These are phyloP conservation scores for Chionodraco myersi DNA, from an alignment of 2,113 vertebrate genomes.

Conservation along the genomic window DNA sequence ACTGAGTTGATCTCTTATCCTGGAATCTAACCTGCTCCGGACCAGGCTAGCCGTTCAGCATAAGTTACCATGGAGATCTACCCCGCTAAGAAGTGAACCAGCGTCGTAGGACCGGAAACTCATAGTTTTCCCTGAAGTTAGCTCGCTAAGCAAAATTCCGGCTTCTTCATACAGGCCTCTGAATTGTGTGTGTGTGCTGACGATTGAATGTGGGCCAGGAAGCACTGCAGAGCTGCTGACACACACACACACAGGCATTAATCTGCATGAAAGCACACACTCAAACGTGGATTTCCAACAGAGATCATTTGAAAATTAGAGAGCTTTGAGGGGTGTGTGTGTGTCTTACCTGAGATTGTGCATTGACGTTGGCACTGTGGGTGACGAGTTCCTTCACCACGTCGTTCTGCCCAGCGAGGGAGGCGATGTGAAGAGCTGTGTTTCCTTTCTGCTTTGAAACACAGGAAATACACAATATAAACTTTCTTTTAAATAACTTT, in stretches of 20 bases:
- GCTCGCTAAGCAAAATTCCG: no score
- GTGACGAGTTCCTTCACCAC: slow-evolving; percentile 95
- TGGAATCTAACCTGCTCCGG: no score
- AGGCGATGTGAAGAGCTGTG: slow-evolving; percentile 97
- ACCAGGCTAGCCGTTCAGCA: no score
- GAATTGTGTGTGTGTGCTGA: no score
- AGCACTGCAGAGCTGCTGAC: no score
- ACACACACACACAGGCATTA: neutral
- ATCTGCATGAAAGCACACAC: slow-evolving; percentile 38
- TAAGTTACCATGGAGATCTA: no score
- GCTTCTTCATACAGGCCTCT: no score
- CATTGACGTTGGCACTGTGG: slow-evolving; percentile 92
- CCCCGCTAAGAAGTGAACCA: no score
- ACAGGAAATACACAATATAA: neutral
- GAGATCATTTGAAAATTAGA: neutral
- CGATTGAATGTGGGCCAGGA: no score
- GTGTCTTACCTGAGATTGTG: slow-evolving; percentile 93
- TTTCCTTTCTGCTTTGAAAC: slow-evolving; percentile 92
- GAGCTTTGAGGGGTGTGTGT: slow-evolving; percentile 1
- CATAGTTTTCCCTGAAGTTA: no score
- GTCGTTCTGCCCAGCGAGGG: slow-evolving; percentile 93
- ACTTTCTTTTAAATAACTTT: neutral
- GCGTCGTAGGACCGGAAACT: no score
- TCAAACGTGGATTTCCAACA: neutral
- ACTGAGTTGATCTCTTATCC: no score